Conservation (phyloP, 2,797 vertebrate species). For the Pteronotus mesoamericanus region DNA sequence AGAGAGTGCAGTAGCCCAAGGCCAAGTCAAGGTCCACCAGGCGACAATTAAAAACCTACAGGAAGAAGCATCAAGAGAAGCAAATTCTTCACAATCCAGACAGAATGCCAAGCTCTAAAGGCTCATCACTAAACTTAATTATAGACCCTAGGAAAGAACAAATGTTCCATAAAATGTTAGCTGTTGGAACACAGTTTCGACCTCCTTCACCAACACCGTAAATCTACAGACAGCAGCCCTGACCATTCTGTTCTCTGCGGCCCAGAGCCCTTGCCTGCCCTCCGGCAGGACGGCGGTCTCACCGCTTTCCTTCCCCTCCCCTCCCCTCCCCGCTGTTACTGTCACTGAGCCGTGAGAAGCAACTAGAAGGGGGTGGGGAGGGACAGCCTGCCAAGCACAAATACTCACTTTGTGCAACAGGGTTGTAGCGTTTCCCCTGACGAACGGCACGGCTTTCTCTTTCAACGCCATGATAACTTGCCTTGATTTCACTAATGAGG, state of each 20-base stretch:
- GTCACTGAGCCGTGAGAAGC: background rate
- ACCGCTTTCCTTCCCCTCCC: background rate
- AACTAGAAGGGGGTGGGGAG: background rate
- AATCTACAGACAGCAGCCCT: background rate
- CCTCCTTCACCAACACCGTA: background rate
- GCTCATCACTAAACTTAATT: background rate
- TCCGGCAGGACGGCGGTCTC: background rate
- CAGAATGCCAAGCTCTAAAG: background rate
- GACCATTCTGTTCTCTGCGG: background rate
- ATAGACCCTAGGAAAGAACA: background rate
- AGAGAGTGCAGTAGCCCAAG: constrained; percentile 91
- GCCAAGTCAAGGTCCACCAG: constrained; percentile 91
- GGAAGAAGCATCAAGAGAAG: background rate
- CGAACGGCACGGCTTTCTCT: constrained; percentile 79
- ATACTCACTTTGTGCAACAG: constrained; percentile 86
- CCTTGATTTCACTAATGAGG: constrained; percentile 82
- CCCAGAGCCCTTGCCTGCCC: background rate
- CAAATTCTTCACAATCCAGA: background rate
- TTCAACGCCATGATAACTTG: constrained; percentile 81
- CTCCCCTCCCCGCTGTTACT: background rate
- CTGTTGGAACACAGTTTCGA: background rate
- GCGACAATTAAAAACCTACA: constrained; percentile 94
- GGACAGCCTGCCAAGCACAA: background rate
- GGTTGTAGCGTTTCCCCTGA: constrained; percentile 81
- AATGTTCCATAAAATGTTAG: background rate